Conservation (phyloP, 2,797 vertebrate species). For the Xiphorhynchus erythropygius region DNA sequence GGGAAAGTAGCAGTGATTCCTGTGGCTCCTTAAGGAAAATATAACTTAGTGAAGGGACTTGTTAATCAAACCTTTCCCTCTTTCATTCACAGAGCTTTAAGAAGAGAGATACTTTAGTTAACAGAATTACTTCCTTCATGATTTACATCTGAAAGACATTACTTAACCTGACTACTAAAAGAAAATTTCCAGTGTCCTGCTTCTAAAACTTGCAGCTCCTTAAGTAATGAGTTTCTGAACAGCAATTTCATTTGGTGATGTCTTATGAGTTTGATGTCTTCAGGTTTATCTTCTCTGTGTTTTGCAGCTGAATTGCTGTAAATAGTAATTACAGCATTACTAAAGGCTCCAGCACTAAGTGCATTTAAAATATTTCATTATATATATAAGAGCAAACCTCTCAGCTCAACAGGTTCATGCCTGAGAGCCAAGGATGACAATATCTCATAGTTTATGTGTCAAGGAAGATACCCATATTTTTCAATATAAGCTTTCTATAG, state of each 20-base stretch:
- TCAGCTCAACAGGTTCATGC: background rate
- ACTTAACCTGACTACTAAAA: background rate
- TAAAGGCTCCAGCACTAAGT: background rate
- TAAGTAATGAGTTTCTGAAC: background rate
- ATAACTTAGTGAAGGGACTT: background rate
- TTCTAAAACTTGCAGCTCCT: background rate
- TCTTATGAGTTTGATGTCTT: background rate
- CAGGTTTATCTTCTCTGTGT: background rate
- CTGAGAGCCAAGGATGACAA: background rate
- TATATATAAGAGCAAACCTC: background rate
- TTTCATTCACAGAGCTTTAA: background rate
- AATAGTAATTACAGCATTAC: background rate
- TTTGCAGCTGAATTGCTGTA: background rate
- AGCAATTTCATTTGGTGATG: background rate
- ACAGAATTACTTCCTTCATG: background rate
- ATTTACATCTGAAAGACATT: background rate
- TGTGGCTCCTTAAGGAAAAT: background rate
- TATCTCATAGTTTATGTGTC: background rate
- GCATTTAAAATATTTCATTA: background rate
- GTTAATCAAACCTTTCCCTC: background rate
- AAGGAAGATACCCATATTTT: background rate
- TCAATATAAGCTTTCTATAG: background rate
- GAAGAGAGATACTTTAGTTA: background rate
- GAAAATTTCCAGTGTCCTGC: background rate
- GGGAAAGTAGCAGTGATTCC: background rate